phyloP scores from a whole-genome alignment of 1,140 invertebrate species.

The Melipona quadrifasciata region DNA sequence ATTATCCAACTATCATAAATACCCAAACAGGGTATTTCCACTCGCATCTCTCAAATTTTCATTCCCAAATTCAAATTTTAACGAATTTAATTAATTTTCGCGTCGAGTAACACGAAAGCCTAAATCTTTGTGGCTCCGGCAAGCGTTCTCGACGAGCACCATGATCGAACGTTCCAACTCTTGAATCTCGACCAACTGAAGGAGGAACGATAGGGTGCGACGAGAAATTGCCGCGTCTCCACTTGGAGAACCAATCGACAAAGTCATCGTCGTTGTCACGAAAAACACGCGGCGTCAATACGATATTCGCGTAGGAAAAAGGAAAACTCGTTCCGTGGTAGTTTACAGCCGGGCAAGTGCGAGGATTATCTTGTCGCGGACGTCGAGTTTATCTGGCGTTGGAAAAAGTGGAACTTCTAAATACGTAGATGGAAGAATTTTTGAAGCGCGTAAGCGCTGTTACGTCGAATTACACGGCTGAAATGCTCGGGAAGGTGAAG shows the following conservation, averaged over 20 bases:
- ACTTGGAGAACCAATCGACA: no score
- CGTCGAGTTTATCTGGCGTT: neutral
- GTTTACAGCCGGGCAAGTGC: neutral
- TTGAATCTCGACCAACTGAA: no score
- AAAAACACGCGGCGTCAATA: neutral
- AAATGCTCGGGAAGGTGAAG: conserved; percentile 10
- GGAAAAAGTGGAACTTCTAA: neutral
- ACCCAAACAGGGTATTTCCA: no score
- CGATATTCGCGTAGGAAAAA: neutral
- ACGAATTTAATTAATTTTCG: no score
- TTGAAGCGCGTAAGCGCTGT: conserved; percentile 2
- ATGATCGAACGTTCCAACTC: no score
- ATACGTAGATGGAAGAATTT: neutral
- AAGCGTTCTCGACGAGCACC: no score
- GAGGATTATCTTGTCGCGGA: neutral
- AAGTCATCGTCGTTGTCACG: no score
- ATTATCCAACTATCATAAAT: no score
- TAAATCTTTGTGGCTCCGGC: no score
- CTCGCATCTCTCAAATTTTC: no score
- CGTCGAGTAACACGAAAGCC: no score
- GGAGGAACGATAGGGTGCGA: neutral
- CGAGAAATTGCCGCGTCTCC: neutral
- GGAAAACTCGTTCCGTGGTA: neutral
- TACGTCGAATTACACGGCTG: conserved; percentile 31
- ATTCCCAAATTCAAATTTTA: no score